Percentiles rank a stretch among this genome's conserved stretches.
Conservation (phyloP, 2,113 vertebrate genomes). For the Setophaga petechia region DNA sequence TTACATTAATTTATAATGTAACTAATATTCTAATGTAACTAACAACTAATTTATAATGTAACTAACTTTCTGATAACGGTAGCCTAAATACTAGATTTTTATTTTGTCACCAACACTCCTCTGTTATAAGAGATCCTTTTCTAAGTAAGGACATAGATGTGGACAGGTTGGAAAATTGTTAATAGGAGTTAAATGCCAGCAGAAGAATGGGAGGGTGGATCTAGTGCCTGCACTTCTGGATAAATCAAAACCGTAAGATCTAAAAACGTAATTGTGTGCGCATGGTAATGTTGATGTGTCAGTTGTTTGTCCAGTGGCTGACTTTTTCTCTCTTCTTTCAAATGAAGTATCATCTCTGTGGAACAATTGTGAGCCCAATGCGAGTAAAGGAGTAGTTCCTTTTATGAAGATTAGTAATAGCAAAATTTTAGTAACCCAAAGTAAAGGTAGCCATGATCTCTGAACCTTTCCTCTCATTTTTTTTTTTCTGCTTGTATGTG, state of each 20-base stretch:
- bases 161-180: background rate
- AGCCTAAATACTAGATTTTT: background rate
- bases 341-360: background rate
- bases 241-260: background rate
- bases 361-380: background rate
- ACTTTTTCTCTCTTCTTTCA: background rate
- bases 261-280: background rate
- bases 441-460: background rate
- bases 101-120: background rate
- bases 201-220: background rate
- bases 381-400: background rate
- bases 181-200: background rate
- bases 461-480: background rate
- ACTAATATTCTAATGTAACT: background rate
- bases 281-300: background rate
- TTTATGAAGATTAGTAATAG: background rate
- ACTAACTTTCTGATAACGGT: background rate
- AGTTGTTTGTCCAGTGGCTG: background rate
- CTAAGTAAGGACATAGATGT: background rate
- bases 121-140: background rate
- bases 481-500: background rate
- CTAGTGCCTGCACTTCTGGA: background rate
- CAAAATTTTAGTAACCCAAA: background rate
- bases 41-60: background rate
- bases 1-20: background rate